Evolutionary conservation across 2,888 invertebrate genomes (phyloP).

Genomic region (Nymphalis c-album): DNA sequence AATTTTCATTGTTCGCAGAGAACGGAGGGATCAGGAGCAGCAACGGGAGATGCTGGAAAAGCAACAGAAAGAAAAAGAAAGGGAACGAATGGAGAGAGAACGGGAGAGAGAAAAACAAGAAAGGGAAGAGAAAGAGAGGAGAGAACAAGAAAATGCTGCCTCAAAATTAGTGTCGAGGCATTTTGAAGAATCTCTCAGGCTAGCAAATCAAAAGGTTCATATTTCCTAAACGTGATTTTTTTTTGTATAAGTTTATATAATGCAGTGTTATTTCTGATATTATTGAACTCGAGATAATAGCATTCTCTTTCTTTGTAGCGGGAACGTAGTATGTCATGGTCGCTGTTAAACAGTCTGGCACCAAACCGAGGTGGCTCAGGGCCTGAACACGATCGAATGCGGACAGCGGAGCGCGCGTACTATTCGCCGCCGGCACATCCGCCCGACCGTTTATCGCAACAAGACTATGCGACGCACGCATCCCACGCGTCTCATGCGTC

Average conservation of each 20-base stretch:
- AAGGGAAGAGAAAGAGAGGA: constrained; percentile 80
- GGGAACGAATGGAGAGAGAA: constrained; percentile 84
- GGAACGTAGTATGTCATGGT: constrained; percentile 80
- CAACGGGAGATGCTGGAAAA: constrained; percentile 84
- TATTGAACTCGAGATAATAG: constrained; percentile 12
- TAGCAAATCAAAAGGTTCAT: constrained; percentile 88
- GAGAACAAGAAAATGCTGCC: constrained; percentile 86
- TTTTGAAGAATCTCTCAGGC: constrained; percentile 92
- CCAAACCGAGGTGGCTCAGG: constrained; percentile 62
- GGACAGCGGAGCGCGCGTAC: constrained; percentile 58
- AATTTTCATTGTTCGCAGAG: constrained; percentile 60
- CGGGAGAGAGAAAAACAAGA: constrained; percentile 79
- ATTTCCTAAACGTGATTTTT: constrained; percentile 14
- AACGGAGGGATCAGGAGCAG: constrained; percentile 76
- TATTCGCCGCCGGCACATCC: constrained; percentile 50
- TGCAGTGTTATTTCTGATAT: not conserved
- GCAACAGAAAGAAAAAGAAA: constrained; percentile 85
- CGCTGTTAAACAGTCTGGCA: constrained; percentile 78
- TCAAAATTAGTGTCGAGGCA: constrained; percentile 92
- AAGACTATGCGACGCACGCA: constrained; percentile 54
- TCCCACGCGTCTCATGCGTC: constrained; percentile 41
- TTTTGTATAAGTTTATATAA: no score
- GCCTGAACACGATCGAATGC: constrained; percentile 55
- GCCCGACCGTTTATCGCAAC: constrained; percentile 50
- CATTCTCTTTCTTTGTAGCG: constrained; percentile 59